Evolutionary conservation across 2,888 invertebrate species (phyloP).

Genomic region (Drosophila helvetica): DNA sequence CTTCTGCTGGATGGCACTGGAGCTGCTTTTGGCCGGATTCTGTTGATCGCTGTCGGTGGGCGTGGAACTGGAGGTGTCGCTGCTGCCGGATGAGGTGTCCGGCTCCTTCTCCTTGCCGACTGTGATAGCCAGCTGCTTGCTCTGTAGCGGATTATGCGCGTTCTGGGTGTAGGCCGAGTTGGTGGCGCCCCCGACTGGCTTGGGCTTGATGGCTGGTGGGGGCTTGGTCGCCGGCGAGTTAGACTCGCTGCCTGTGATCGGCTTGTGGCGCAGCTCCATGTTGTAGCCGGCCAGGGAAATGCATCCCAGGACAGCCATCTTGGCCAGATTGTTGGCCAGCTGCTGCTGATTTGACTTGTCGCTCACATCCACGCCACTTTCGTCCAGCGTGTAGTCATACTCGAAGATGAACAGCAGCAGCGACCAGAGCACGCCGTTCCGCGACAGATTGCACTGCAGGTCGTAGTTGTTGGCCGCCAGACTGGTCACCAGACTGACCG

Average conservation of each 20-base stretch:
- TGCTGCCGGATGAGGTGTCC: constrained; percentile 77
- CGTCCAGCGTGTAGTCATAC: constrained; percentile 98
- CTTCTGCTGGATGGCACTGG: constrained; percentile 68
- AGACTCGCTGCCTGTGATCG: constrained; percentile 60
- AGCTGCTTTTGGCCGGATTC: constrained; percentile 20
- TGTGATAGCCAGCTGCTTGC: constrained; percentile 80
- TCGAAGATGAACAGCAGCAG: constrained; percentile 94
- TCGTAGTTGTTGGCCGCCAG: constrained; percentile 91
- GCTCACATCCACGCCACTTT: constrained; percentile 95
- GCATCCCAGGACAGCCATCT: constrained; percentile 92
- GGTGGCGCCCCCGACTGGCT: constrained; percentile 33
- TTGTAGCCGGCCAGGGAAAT: constrained; percentile 91
- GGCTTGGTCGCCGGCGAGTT: constrained; percentile 51
- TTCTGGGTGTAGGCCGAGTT: constrained; percentile 82
- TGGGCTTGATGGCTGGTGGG: constrained; percentile 57
- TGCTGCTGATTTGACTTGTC: constrained; percentile 95
- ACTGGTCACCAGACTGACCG: constrained; percentile 95
- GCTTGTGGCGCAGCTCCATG: constrained; percentile 71
- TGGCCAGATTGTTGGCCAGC: constrained; percentile 95
- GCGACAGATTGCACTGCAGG: constrained; percentile 92
- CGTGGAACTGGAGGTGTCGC: constrained; percentile 71
- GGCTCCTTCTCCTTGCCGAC: constrained; percentile 55
- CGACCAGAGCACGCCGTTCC: constrained; percentile 96
- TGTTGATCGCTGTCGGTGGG: constrained; percentile 72
- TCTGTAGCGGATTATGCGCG: constrained; percentile 83